A percentile compares a stretch with the other conserved stretches of the same genome.
Conservation (phyloP, 2,113 vertebrate species). For the Vireo altiloquus region DNA sequence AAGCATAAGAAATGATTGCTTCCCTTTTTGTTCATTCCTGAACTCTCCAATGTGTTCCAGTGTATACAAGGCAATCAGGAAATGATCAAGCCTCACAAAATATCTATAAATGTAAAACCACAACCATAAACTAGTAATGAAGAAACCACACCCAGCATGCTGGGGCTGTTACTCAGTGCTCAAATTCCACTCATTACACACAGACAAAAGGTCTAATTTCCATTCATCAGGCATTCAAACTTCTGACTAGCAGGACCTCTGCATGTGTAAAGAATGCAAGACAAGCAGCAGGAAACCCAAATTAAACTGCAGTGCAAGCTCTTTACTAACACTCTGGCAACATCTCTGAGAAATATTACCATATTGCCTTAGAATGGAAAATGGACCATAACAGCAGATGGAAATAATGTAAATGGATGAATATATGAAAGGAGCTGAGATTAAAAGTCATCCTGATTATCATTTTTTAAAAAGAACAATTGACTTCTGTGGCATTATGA, state of each 20-base stretch:
- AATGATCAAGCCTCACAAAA: not conserved
- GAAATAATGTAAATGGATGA: not conserved
- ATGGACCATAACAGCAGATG: not conserved
- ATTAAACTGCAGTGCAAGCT: not conserved
- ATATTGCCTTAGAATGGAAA: not conserved
- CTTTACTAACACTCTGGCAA: not conserved
- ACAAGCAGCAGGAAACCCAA: not conserved
- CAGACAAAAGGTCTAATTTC: not conserved
- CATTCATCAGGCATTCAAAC: not conserved
- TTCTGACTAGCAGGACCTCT: not conserved
- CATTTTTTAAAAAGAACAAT: constrained; percentile 14
- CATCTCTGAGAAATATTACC: not conserved
- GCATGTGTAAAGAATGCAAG: not conserved
- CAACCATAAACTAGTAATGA: not conserved
- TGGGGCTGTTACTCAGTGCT: not conserved
- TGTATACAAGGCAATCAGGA: not conserved
- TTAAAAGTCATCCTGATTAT: constrained; percentile 18
- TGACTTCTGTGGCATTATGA: constrained; percentile 36
- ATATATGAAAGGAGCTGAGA: not conserved
- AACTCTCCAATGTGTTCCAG: not conserved
- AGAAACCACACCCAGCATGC: not conserved
- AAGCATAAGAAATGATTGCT: not conserved
- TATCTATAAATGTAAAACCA: not conserved
- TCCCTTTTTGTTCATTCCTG: not conserved
- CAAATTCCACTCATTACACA: not conserved